Conservation (phyloP, 1,140 invertebrate species). For the Nephotettix cincticeps region DNA sequence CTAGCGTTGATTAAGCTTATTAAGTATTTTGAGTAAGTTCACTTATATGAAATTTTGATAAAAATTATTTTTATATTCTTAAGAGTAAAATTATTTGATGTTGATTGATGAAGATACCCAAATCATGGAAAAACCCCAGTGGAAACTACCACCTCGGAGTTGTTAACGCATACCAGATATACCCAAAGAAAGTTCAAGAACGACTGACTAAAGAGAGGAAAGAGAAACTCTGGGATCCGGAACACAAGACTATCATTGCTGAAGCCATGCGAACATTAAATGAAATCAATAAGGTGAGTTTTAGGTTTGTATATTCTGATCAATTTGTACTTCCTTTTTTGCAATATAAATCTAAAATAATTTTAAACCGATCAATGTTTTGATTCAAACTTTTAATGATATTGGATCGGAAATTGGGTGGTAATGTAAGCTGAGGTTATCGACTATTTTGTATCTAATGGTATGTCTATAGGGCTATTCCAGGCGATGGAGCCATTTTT, state of each 20-base stretch:
- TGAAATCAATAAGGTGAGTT: slow-evolving; percentile 41
- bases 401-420: too few relatives aligned
- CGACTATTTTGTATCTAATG: too few relatives aligned
- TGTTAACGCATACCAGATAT: slow-evolving; percentile 83
- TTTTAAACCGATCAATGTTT: background rate
- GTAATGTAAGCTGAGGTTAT: too few relatives aligned
- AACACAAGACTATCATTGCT: slow-evolving; percentile 76
- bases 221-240: slow-evolving; percentile 82
- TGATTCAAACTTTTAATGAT: too few relatives aligned
- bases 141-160: slow-evolving; percentile 83
- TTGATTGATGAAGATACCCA: slow-evolving; percentile 67
- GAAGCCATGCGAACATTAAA: slow-evolving; percentile 71
- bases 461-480: too few relatives aligned
- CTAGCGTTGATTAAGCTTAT: too few relatives aligned
- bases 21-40: too few relatives aligned
- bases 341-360: background rate
- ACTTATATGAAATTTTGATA: too few relatives aligned
- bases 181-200: slow-evolving; percentile 80
- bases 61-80: background rate
- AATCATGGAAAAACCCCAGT: slow-evolving; percentile 78
- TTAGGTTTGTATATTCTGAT: background rate
- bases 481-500: too few relatives aligned
- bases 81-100: background rate
- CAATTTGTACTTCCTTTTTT: background rate
- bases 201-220: slow-evolving; percentile 81